Percentiles rank a stretch among this genome's conserved stretches.
Evolutionary conservation across 2,113 vertebrate species (phyloP).

Genomic region (Ptychochromis oligacanthus): DNA sequence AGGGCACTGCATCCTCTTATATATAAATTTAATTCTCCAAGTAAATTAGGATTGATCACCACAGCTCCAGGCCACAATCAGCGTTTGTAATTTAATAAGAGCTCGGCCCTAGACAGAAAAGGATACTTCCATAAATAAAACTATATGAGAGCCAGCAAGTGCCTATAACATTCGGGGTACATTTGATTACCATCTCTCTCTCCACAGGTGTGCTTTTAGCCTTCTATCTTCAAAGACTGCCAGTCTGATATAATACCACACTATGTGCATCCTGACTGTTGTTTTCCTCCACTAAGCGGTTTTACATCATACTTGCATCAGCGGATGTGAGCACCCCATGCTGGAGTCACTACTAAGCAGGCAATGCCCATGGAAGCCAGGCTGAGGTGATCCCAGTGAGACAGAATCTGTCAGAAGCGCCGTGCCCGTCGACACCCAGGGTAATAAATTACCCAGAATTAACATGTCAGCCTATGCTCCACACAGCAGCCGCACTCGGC

Average conservation of each 20-base stretch:
- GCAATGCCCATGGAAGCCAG: constrained; percentile 58
- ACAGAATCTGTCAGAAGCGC: constrained; percentile 68
- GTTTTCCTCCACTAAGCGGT: constrained; percentile 63
- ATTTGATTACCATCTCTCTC: constrained; percentile 75
- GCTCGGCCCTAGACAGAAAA: constrained; percentile 68
- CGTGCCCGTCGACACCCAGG: constrained; percentile 56
- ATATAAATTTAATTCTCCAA: constrained; percentile 79
- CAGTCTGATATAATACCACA: constrained; percentile 54
- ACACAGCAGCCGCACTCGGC: constrained; percentile 58
- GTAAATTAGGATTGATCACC: constrained; percentile 84
- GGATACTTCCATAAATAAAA: constrained; percentile 83
- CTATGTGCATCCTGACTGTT: constrained; percentile 56
- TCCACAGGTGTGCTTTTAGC: constrained; percentile 81
- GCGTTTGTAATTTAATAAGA: constrained; percentile 80
- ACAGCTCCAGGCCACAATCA: constrained; percentile 76
- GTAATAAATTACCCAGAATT: constrained; percentile 81
- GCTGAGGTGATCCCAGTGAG: constrained; percentile 66
- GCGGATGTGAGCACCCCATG: constrained; percentile 50
- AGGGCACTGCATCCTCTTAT: constrained; percentile 72
- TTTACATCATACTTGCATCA: constrained; percentile 79
- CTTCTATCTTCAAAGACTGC: constrained; percentile 59
- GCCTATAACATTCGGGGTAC: constrained; percentile 68
- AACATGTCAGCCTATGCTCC: constrained; percentile 74
- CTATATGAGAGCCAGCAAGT: constrained; percentile 77
- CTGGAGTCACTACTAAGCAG: constrained; percentile 54